Evolutionary conservation across 2,113 vertebrate species (phyloP), one percentile per base, ranked within the genome.

Genomic region (Channa argus): DNA sequence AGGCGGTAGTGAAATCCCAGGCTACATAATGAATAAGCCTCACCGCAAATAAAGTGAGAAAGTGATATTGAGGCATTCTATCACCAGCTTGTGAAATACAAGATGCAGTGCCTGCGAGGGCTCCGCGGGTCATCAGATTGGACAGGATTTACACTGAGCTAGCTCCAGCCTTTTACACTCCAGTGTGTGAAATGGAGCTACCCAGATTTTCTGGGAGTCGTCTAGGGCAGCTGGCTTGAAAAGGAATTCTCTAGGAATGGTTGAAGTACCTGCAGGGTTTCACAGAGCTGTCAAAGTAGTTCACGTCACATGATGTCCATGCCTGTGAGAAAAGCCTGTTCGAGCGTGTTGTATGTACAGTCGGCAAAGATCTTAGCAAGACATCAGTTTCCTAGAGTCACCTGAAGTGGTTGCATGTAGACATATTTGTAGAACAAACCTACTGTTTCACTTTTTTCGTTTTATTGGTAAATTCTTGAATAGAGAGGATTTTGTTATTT

Each of bases 121-220:
- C 51, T 43, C 53, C 4, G 10, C 6, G 43, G 63, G 73, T 79
- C 74, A 58, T 63, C n/a, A 15, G 81, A 61, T 81, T 60, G 41
- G 49, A 8, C 7, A 63, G 45, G 52, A 63, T 33, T 7, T 36
- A 47, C 37, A 0, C 44, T 51, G 71, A 51, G 77, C n/a, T 59
- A 5, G 36, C 46, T 53, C 84, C 84, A 81, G 83, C 53, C 0
- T 79, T 92, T 91, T 85, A 85, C 84, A 71, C 80, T 86, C 68
- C 65, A 58, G 82, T 70, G 64, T 49, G 76, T 70, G 88, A 86
- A 83, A 85, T 3, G n/a, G 81, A 91, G 77, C 80, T 33, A 6
- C 69, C 52, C 61, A 0, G 13, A 54, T 56, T 45, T 64, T 60
- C 50, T 72, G 46, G 39, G 55, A 49, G 51, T 43, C 24, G 6